Percentiles rank a stretch among this genome's conserved stretches.
Evolutionary conservation across 1,140 invertebrate species (phyloP).

Genomic region (Pachypeltis micranthus): DNA sequence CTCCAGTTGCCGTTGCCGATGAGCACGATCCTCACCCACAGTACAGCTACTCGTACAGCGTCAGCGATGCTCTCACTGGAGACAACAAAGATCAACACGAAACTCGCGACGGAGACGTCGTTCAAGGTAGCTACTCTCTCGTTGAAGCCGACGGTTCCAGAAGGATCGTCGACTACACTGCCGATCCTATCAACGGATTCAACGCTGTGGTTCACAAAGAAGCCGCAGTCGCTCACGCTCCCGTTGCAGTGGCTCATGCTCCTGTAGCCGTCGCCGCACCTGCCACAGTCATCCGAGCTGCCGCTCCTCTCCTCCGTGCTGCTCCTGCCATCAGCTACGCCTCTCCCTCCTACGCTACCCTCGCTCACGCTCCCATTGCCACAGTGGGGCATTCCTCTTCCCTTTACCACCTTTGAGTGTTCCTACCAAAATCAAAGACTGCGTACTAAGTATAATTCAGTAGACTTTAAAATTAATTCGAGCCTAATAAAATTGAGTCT

Average conservation of each 20-base stretch:
- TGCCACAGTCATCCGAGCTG: not conserved
- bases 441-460: too few species aligned
- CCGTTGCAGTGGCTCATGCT: not conserved
- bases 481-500: too few species aligned
- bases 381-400: conserved; percentile 1
- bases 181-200: conserved; percentile 46
- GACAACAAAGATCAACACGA: conserved; percentile 41
- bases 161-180: conserved; percentile 45
- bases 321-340: not conserved
- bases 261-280: not conserved
- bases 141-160: conserved; percentile 46
- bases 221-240: conserved; percentile 8
- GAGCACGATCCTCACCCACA: conserved; percentile 34
- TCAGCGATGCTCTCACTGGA: conserved; percentile 40
- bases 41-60: conserved; percentile 40
- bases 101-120: conserved; percentile 39
- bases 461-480: too few species aligned
- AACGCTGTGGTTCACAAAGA: conserved; percentile 43
- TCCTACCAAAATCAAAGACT: too few species aligned
- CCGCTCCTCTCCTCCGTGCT: not conserved
- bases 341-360: conserved; percentile 3
- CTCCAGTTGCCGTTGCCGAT: conserved; percentile 7
- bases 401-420: not conserved
- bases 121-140: conserved; percentile 42
- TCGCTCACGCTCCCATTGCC: not conserved